Evolutionary conservation across 2,797 vertebrate species (phyloP).

Genomic region (Chaunax sp.): DNA sequence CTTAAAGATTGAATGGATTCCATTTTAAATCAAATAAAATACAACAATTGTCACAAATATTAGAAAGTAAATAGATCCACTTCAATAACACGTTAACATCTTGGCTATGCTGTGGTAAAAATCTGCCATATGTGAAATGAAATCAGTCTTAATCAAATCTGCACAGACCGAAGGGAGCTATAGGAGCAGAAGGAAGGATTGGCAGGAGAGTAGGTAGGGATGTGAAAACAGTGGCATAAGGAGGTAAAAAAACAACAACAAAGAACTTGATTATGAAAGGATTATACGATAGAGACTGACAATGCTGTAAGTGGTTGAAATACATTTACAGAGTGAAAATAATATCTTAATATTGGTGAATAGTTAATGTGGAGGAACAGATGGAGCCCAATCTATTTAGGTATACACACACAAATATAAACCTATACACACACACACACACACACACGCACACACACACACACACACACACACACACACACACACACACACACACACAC

Average conservation of each 20-base stretch:
- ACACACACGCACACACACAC: constrained; percentile 11
- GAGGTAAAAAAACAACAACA: constrained; percentile 57
- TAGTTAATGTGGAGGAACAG: constrained; percentile 60
- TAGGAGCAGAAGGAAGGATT: constrained; percentile 65
- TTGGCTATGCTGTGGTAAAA: constrained; percentile 20
- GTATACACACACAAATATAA: constrained; percentile 9
- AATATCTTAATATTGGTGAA: constrained; percentile 50
- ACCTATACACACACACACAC: constrained; percentile 11
- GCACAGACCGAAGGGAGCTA: constrained; percentile 77
- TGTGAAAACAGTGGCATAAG: constrained; percentile 63
- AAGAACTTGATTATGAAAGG: constrained; percentile 47
- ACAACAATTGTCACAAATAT: constrained; percentile 7
- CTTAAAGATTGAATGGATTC: constrained; percentile 24
- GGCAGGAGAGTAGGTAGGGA: constrained; percentile 60
- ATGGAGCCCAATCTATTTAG: constrained; percentile 51
- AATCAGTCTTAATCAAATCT: constrained; percentile 62
- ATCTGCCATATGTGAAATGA: constrained; percentile 41
- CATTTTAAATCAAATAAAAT: constrained; percentile 9
- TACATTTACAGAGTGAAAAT: constrained; percentile 30
- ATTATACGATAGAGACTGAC: constrained; percentile 18
- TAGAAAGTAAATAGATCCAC: constrained; percentile 1
- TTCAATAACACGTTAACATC: constrained; percentile 22
- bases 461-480: constrained; percentile 23
- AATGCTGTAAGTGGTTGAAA: constrained; percentile 34
- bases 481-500: constrained; percentile 20